These are phyloP conservation scores for Catotricha subobsoleta DNA, from an alignment of 2,888 invertebrate species.

Conservation along the genomic window DNA sequence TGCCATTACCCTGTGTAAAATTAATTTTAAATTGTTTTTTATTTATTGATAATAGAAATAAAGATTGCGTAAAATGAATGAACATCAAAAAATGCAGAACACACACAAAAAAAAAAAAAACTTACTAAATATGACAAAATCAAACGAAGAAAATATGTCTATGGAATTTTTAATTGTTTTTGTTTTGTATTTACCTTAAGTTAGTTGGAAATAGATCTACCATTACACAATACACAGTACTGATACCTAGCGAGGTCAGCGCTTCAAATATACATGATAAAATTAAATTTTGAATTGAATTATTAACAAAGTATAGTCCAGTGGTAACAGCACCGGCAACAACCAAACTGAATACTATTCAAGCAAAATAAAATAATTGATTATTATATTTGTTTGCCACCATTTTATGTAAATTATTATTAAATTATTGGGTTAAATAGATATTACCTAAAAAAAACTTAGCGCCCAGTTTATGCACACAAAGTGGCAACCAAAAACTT, in stretches of 20 bases:
- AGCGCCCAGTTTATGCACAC: conserved; percentile 60
- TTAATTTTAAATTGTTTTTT: too few species aligned
- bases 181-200: conserved; percentile 40
- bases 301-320: conserved; percentile 55
- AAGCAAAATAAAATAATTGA: neutral
- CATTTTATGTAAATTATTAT: neutral
- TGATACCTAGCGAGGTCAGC: conserved; percentile 59
- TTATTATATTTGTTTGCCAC: neutral
- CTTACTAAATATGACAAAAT: neutral
- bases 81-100: conserved; percentile 3
- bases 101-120: conserved; percentile 5
- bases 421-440: neutral
- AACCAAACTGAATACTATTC: conserved; percentile 52
- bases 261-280: conserved; percentile 66
- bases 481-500: conserved; percentile 58
- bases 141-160: too few species aligned
- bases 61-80: too few species aligned
- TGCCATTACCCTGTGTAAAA: conserved; percentile 68
- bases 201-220: conserved; percentile 70
- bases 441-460: conserved; percentile 26
- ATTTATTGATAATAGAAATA: too few species aligned
- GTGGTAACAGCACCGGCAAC: conserved; percentile 54
- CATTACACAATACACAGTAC: conserved; percentile 62
- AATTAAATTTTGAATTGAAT: conserved; percentile 50
- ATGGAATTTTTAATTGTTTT: neutral